phyloP scores from a whole-genome alignment of 2,797 vertebrate species.

The Smutsia gigantea region DNA sequence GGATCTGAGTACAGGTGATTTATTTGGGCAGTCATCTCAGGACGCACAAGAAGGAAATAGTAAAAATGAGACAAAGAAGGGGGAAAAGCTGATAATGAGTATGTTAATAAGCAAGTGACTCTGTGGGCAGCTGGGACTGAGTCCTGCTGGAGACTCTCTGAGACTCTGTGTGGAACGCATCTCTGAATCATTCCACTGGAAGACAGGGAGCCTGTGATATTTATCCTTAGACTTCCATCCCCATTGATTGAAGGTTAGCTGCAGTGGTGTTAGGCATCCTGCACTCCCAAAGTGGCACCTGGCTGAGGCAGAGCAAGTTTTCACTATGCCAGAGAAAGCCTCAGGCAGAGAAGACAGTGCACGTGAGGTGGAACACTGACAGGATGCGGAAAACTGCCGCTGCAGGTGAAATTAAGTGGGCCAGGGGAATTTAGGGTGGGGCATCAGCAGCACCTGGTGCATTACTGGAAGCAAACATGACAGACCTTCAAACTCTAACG shows the following conservation, averaged over 20 bases:
- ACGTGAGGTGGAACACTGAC: not conserved
- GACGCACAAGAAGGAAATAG: constrained; percentile 39
- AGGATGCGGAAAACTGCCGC: not conserved
- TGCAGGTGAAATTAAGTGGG: not conserved
- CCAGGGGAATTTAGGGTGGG: not conserved
- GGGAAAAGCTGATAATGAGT: not conserved
- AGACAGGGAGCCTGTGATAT: not conserved
- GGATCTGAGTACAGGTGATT: not conserved
- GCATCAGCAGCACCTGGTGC: not conserved
- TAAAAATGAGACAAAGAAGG: not conserved
- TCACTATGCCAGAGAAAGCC: not conserved
- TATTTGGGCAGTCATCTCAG: not conserved
- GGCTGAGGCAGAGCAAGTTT: not conserved
- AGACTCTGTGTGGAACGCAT: not conserved
- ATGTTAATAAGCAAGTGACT: not conserved
- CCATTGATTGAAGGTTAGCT: not conserved
- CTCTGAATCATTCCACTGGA: not conserved
- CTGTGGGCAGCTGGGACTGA: not conserved
- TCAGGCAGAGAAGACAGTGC: not conserved
- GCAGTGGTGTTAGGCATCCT: not conserved
- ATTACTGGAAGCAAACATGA: constrained; percentile 1
- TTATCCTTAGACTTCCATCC: not conserved
- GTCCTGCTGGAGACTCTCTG: not conserved
- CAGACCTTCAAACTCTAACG: not conserved
- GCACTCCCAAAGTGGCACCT: not conserved